Evolutionary conservation across 2,113 vertebrate genomes (phyloP), one percentile per base, ranked within the genome.

Genomic region (Pelecanus crispus): DNA sequence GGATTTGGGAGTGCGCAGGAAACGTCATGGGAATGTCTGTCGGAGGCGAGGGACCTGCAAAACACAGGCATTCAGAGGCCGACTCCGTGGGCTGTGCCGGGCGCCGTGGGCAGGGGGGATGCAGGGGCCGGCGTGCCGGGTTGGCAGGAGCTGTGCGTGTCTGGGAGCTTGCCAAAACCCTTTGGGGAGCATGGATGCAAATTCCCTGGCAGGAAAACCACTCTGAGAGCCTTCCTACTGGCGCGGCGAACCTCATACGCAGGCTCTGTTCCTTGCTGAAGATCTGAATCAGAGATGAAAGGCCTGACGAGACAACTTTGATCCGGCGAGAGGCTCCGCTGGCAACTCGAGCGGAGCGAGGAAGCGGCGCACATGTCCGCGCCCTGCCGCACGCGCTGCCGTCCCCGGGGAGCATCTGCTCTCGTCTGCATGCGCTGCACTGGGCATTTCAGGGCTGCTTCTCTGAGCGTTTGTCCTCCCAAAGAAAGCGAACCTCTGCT

Each of bases 11-110:
- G 21, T 6, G 10, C 4, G 66, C 3, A 4, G 45, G 45, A 52
- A 66, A 44, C 3, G 3, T 36, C 25, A 5, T 3, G 7, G 18
- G 21, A 73, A 17, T 4, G 1, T 17, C 38, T 3, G 5, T 13
- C 2, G 3, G 26, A 38, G 52, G 63, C 4, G 5, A 55, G 50
- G 40, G 78, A 67, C 34, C 16, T 11, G 50, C 18, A 19, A 10
- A 56, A 47, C 63, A 31, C 5, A 9, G 56, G 38, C 3, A 2
- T 28, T 28, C 24, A 3, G 38, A 53, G 31, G 24, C 26, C 1
- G 13, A 11, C n/a, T 14, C 28, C 6, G 12, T 2, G 13, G n/a
- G 17, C 47, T 29, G 40, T 6, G 11, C 32, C 1, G 11, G 52
- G 40, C 3, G 6, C 50, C 3, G 7, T 7, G 21, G 65, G 42